These are phyloP conservation scores for Eolophus roseicapilla DNA, from an alignment of 2,113 vertebrate species.

Conservation along the genomic window DNA sequence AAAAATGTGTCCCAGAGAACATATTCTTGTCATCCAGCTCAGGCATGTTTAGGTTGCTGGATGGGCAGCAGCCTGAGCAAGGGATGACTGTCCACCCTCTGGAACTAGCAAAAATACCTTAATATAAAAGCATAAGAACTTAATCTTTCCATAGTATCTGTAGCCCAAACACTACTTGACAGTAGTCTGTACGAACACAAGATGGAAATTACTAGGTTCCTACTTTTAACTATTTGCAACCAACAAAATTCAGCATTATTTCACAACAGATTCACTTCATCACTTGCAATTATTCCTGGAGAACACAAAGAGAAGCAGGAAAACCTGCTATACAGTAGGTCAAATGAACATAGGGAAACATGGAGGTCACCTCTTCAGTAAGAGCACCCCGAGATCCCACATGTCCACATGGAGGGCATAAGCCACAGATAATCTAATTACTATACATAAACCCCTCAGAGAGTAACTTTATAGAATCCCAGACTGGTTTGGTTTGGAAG, in stretches of 20 bases:
- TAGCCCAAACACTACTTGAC: background rate
- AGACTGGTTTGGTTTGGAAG: too few relatives aligned
- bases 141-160: background rate
- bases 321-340: background rate
- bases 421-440: background rate
- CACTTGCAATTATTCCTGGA: background rate
- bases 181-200: background rate
- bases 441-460: rapidly evolving
- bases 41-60: background rate
- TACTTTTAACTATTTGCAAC: background rate
- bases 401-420: background rate
- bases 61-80: background rate
- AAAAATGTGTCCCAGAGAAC: background rate
- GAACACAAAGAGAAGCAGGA: background rate
- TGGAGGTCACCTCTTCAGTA: background rate
- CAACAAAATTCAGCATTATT: background rate
- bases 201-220: background rate
- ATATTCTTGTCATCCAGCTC: background rate
- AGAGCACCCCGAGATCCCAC: background rate
- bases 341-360: rapidly evolving
- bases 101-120: background rate
- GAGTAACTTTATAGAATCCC: background rate
- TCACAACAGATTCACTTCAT: background rate
- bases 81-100: background rate
- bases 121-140: background rate